Percentiles rank a stretch among this genome's conserved stretches.
Conservation (phyloP, 2,888 invertebrate species). For the Smittia aterrima region DNA sequence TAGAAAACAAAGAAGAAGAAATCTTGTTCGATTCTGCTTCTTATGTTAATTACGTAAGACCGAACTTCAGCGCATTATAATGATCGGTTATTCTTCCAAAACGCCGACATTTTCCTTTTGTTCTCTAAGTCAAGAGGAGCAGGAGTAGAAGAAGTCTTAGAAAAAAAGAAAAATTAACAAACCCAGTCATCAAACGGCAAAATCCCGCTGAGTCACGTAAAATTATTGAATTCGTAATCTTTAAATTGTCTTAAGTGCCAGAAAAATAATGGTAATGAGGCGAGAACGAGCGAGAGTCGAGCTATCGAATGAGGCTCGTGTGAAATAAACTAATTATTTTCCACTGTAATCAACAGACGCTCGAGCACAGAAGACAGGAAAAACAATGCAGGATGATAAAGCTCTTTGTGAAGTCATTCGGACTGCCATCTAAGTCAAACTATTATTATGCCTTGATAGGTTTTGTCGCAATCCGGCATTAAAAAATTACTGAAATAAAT, state of each 20-base stretch:
- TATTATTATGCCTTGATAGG: conserved; percentile 20
- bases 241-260: conserved; percentile 41
- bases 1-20: background rate
- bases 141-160: background rate
- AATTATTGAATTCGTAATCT: conserved; percentile 40
- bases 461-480: background rate
- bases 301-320: conserved; percentile 28
- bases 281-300: background rate
- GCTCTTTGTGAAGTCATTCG: conserved; percentile 14
- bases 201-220: conserved; percentile 29
- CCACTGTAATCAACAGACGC: conserved; percentile 26
- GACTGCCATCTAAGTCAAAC: conserved; percentile 20
- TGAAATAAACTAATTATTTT: conserved; percentile 41
- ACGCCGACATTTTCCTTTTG: background rate
- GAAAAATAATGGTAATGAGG: conserved; percentile 41
- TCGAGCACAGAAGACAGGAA: background rate
- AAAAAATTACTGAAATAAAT: conserved; percentile 12
- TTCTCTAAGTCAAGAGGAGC: background rate
- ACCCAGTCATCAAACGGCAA: conserved; percentile 14
- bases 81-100: background rate
- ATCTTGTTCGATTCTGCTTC: conserved; percentile 5
- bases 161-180: conserved; percentile 11
- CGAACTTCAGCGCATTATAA: background rate
- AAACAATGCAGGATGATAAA: conserved; percentile 22
- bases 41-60: conserved; percentile 16